Evolutionary conservation across 2,797 vertebrate species (phyloP).

Genomic region (Pelobates cultripes): DNA sequence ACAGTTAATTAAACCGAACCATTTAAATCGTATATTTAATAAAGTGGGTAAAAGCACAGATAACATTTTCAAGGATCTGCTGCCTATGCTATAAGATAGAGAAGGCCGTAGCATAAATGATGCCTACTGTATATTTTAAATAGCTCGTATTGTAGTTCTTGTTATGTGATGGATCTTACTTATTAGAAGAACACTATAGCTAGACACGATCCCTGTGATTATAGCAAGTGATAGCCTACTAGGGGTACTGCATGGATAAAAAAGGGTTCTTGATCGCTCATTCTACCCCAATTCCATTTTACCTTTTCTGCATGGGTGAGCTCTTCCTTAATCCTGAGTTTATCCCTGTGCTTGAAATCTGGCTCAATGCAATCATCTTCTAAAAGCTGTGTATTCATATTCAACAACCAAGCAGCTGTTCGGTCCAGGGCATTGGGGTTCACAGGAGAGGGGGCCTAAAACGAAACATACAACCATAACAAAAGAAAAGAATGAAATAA

Average conservation of each 20-base stretch:
- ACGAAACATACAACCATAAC: constrained; percentile 82
- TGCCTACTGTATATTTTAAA: no score
- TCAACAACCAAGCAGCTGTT: constrained; percentile 99
- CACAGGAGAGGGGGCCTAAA: constrained; percentile 98
- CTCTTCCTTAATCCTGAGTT: constrained; percentile 94
- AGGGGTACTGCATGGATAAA: neutral
- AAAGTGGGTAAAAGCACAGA: no score
- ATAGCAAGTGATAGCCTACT: neutral
- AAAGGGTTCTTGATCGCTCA: neutral
- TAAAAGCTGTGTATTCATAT: constrained; percentile 98
- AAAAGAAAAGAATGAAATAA: constrained; percentile 60
- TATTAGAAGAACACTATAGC: no score
- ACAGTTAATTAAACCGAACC: no score
- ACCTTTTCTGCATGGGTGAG: constrained; percentile 98
- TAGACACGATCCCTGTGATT: no score
- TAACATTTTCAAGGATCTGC: no score
- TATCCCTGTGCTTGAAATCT: constrained; percentile 88
- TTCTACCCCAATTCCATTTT: constrained; percentile 64
- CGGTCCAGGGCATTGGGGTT: constrained; percentile 99
- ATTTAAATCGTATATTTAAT: no score
- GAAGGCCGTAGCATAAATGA: no score
- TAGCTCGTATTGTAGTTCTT: no score
- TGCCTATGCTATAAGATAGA: no score
- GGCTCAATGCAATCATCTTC: constrained; percentile 93
- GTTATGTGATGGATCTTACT: no score